Evolutionary conservation across 1,140 invertebrate genomes (phyloP).

Genomic region (Drosophila guanche): DNA sequence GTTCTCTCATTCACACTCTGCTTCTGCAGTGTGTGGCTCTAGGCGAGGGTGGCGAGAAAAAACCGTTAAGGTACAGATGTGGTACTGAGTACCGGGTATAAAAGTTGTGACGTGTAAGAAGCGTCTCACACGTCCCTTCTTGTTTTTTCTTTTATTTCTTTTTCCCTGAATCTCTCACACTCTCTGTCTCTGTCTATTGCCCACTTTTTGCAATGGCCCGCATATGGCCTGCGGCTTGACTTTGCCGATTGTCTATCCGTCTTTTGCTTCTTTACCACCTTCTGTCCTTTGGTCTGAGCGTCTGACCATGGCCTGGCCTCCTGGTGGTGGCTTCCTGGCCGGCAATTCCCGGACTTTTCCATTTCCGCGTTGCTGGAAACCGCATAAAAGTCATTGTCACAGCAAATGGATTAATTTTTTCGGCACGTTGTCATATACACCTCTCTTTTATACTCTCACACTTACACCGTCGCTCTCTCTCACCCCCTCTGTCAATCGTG

Average conservation of each 20-base stretch:
- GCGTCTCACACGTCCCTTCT: no score
- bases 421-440: slow-evolving; percentile 74
- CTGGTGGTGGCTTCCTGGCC: slow-evolving; percentile 41
- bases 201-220: slow-evolving; percentile 42
- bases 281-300: neutral
- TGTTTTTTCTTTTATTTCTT: slow-evolving; percentile 2
- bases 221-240: slow-evolving; percentile 75
- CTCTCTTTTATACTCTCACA: slow-evolving; percentile 18
- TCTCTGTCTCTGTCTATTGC: slow-evolving; percentile 6
- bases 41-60: no score
- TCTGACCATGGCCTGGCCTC: slow-evolving; percentile 25
- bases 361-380: slow-evolving; percentile 67
- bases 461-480: slow-evolving; percentile 7
- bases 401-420: slow-evolving; percentile 82
- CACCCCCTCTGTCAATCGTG: slow-evolving; percentile 21
- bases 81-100: no score
- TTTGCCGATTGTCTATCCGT: slow-evolving; percentile 58
- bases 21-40: no score
- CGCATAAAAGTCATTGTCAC: slow-evolving; percentile 82
- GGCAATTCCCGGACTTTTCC: slow-evolving; percentile 42
- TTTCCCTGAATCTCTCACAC: slow-evolving; percentile 4
- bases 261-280: slow-evolving; percentile 26
- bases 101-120: no score
- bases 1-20: no score
- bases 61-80: no score